Percentiles rank a stretch among this genome's conserved stretches.
Conservation (phyloP, 2,113 vertebrate species). For the Pachyramphus minor region DNA sequence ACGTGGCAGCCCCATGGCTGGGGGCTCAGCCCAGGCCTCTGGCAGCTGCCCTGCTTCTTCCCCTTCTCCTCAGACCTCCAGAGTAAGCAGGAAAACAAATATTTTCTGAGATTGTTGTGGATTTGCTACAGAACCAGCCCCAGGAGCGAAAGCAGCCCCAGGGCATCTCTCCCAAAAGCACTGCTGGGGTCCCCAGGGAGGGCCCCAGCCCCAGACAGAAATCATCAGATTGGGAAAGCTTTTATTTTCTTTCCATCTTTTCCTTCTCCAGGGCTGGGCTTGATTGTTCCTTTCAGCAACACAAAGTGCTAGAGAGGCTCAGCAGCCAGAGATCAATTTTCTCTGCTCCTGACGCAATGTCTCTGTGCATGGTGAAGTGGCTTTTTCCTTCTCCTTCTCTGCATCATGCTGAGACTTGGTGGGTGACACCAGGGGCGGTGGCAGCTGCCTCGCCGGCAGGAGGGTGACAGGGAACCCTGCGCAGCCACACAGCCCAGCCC, state of each 20-base stretch:
- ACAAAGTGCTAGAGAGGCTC: neutral
- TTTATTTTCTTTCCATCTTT: neutral
- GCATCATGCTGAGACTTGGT: neutral
- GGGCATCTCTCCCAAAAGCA: neutral
- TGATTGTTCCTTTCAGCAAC: neutral
- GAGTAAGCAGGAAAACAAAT: neutral
- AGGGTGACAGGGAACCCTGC: neutral
- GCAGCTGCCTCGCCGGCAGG: accelerated
- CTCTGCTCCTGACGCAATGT: neutral
- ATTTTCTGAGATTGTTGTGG: neutral
- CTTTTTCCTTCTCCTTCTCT: neutral
- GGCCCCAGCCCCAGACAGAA: neutral
- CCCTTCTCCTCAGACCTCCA: neutral
- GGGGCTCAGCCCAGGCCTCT: neutral
- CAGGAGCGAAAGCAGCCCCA: neutral
- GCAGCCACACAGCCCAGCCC: accelerated
- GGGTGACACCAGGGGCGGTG: neutral
- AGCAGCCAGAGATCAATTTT: conserved; percentile 6
- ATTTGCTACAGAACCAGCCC: neutral
- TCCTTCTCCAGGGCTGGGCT: neutral
- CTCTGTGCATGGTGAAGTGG: neutral
- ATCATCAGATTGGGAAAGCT: neutral
- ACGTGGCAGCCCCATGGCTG: accelerated
- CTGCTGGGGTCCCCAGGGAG: neutral
- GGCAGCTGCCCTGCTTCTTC: neutral